phyloP scores from a whole-genome alignment of 2,797 vertebrate species.

The Scarus forsteni region DNA sequence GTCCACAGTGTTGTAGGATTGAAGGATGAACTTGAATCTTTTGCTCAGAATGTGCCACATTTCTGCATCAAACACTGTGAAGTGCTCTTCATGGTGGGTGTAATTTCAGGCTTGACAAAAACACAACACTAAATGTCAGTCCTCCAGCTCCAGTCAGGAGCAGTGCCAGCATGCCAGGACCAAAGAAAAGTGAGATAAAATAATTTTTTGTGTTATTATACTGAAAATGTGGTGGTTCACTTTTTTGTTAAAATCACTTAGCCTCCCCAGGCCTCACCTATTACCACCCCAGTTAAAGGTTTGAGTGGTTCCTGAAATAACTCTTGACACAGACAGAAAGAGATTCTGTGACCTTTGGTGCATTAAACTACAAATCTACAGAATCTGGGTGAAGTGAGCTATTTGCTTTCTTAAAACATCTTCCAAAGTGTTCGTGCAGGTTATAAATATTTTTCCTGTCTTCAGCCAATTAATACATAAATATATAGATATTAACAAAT shows the following conservation, averaged over 20 bases:
- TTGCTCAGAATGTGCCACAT: constrained; percentile 7
- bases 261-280: constrained; percentile 27
- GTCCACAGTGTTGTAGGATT: constrained; percentile 11
- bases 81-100: constrained; percentile 27
- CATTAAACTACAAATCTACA: constrained; percentile 12
- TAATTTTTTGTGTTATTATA: constrained; percentile 23
- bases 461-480: background rate
- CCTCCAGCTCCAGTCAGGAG: constrained; percentile 27
- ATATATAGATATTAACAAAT: background rate
- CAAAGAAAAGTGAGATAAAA: constrained; percentile 29
- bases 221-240: constrained; percentile 41
- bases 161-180: constrained; percentile 25
- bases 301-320: constrained; percentile 43
- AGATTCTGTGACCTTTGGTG: constrained; percentile 4
- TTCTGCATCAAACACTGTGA: constrained; percentile 20
- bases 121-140: constrained; percentile 55
- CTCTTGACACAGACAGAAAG: constrained; percentile 27
- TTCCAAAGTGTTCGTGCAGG: background rate
- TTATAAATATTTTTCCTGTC: background rate
- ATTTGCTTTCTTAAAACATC: background rate
- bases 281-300: constrained; percentile 52
- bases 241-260: constrained; percentile 34
- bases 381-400: background rate
- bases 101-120: constrained; percentile 33
- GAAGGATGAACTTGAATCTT: constrained; percentile 21